Base-by-base conservation (phyloP, 92 coral and sea anemone genomes). In the Palythoa grandis region DNA sequence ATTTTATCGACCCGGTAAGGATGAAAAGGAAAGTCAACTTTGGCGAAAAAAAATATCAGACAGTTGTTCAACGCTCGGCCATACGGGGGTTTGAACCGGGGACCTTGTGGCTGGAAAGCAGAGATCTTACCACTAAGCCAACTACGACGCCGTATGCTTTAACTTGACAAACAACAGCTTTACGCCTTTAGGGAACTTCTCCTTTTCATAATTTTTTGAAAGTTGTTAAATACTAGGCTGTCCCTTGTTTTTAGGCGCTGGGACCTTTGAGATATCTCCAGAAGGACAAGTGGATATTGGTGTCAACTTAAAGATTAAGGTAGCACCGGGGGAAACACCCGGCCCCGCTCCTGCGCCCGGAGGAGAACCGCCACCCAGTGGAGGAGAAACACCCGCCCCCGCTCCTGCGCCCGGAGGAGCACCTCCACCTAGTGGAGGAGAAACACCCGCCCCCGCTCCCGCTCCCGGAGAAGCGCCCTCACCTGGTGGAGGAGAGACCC, bases 211-310 rank as follows among this genome's bases (percentile, higher is more conserved):
- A 56, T 56, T 12, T 12, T 3, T 56, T 12, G 1, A 16, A 7
- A 5, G 15, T 9, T 16, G 16, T 56, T 4, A 19, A 24, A 25
- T 69, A 24, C 29, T 11, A 69, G 14, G 7, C 5, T 69, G 16
- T 78, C 37, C 10, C 19, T 3, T 14, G 48, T 17, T 61, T 60
- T 66, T 65, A 80, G 85, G 85, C 19, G 85, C 85, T 66, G 85
- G 85, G 24, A 80, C 85, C 23, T 80, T 80, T 63, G 85, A 80
- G 54, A 80, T 80, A 47, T 58, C 85, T n/a, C 85, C 74, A 20
- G 85, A 80, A 4, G 85, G 85, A 66, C 72, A 20, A 47, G 85
- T 80, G 58, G 85, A 80, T 19, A 69, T 80, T 23, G 85, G 74
- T 6, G 85, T 80, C 12, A 66, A 66, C n/a, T 50, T 80, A 58